A percentile compares a stretch with the other conserved stretches of the same genome.
These are phyloP conservation scores for Crepidodera aurea DNA, from an alignment of 2,888 invertebrate species.

Conservation along the genomic window DNA sequence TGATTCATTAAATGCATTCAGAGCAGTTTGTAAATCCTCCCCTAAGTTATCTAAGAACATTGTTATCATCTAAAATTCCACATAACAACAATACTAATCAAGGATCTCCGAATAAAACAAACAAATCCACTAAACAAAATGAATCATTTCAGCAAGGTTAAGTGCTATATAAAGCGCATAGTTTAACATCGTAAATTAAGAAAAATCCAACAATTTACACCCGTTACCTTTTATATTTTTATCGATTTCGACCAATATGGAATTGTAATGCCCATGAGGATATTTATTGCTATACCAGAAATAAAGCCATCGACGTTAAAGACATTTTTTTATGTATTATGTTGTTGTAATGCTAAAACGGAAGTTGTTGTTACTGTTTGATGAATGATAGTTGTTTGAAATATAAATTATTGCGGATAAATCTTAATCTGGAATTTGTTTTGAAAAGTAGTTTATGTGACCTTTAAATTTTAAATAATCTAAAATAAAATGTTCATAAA, in stretches of 20 bases:
- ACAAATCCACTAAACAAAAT: conserved; percentile 3
- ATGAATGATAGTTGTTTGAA: neutral
- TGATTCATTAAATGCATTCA: no score
- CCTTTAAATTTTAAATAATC: neutral
- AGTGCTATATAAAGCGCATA: conserved; percentile 14
- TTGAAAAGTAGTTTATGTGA: no score
- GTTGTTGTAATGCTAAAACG: neutral
- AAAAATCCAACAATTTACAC: conserved; percentile 21
- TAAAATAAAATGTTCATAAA: no score
- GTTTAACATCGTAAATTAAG: conserved; percentile 23
- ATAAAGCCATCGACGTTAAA: conserved; percentile 12
- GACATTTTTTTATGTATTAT: neutral
- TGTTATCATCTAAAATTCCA: no score
- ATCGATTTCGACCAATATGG: conserved; percentile 21
- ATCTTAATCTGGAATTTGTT: neutral
- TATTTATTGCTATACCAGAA: conserved; percentile 5
- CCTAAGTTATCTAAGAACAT: no score
- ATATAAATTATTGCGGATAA: neutral
- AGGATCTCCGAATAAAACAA: neutral
- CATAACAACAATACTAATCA: neutral
- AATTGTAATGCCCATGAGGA: conserved; percentile 15
- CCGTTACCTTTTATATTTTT: conserved; percentile 27
- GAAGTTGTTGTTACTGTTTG: neutral
- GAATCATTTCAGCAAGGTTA: conserved; percentile 24
- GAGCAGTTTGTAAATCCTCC: no score